These are phyloP conservation scores for Caenorhabditis macrosperma DNA, from an alignment of 2,888 invertebrate genomes.

Conservation along the genomic window DNA sequence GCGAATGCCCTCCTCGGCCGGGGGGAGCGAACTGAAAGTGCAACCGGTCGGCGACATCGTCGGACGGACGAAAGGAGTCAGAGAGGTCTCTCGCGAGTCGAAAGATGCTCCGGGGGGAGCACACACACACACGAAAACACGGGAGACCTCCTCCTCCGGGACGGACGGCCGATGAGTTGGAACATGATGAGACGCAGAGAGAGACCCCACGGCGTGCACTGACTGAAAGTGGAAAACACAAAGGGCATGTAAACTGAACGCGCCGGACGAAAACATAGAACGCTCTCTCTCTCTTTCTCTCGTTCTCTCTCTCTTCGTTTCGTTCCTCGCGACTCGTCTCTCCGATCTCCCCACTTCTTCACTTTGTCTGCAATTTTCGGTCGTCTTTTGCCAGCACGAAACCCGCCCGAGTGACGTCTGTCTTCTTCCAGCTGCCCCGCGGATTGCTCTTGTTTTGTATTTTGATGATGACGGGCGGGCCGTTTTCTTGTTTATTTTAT, in stretches of 20 bases:
- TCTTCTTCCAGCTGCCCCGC: background rate
- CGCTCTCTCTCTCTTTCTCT: conserved; percentile 14
- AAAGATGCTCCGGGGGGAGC: background rate
- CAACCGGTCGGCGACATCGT: background rate
- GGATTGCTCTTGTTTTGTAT: too few species aligned
- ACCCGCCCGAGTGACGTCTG: background rate
- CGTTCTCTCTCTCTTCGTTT: background rate
- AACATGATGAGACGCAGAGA: conserved; percentile 34
- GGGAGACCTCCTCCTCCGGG: background rate
- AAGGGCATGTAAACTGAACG: conserved; percentile 52
- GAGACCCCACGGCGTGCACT: conserved; percentile 6
- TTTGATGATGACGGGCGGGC: too few species aligned
- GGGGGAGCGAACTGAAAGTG: background rate
- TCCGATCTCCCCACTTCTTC: background rate
- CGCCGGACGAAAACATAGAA: conserved; percentile 51
- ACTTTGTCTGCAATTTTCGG: background rate
- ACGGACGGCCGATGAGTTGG: background rate
- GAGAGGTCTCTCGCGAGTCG: background rate
- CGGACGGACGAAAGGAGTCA: too few species aligned
- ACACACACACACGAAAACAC: conserved; percentile 2
- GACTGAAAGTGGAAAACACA: conserved; percentile 53
- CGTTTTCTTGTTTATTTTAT: background rate
- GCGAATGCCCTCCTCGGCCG: background rate
- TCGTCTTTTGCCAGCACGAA: background rate
- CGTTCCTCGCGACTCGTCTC: background rate